Evolutionary conservation across 2,113 vertebrate species (phyloP), one percentile per base, ranked within the genome.

Genomic region (Hypocryptadius cinnamomeus): DNA sequence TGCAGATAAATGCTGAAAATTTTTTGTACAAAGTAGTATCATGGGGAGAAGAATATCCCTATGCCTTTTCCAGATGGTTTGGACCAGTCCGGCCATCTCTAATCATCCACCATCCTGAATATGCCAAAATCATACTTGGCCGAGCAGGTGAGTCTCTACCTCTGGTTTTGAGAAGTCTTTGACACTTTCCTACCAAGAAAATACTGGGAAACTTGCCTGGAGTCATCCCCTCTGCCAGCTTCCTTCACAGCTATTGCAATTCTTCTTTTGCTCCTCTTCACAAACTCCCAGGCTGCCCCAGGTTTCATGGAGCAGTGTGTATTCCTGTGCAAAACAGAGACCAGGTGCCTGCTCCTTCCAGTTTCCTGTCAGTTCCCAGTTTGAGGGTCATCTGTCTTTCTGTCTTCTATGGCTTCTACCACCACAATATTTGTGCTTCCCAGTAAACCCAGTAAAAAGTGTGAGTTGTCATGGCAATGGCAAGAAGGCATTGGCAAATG

Each of bases 31-130:
- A 66, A 44, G 0, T 92, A 0, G 3, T 96, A 53, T 79, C 80
- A 39, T 98, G 97, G 97, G 94, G 54, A 82, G 27, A 97, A 53
- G 27, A 97, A 59, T 98, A 98, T 69, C 98, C 97, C 2, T 95
- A 96, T 40, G 98, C 97, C 15, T 98, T 97, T 33, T 96, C 97
- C 13, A 2, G 98, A 9, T 98, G 97, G 98, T 80, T 98, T 87
- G 98, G 98, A 35, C 98, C 98, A 13, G 68, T 96, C 64, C 6
- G 95, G 28, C 85, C 95, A 50, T 3, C 85, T 50, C 22, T 98
- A 28, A 9, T 85, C 33, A 69, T 98, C 85, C 97, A 98, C 72
- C 98, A 98, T 84, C 98, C 98, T 31, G 98, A 98, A 70, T 98
- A 98, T 80, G 97, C 94, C n/a, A 99, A 98, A 95, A 96, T 54